Conservation (phyloP, 1,140 invertebrate species). For the Conus betulinus region DNA sequence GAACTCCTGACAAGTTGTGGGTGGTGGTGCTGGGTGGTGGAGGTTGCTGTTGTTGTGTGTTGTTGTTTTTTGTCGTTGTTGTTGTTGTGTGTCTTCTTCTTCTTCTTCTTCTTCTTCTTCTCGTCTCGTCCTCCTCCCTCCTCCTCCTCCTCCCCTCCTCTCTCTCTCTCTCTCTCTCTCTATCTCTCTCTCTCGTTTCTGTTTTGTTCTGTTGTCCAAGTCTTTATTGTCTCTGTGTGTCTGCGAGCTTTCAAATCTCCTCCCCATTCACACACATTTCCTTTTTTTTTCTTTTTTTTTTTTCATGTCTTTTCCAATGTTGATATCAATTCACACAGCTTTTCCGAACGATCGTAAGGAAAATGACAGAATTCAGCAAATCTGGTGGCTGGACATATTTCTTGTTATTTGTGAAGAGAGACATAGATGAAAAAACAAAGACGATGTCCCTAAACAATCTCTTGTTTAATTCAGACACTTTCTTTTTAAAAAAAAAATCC, state of each 20-base stretch:
- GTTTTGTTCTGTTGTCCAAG: background rate
- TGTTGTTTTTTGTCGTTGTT: background rate
- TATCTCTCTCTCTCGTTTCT: slow-evolving; percentile 16
- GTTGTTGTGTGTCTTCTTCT: background rate
- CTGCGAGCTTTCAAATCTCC: background rate
- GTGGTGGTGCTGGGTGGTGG: no score
- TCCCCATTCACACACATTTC: background rate
- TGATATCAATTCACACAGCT: no score
- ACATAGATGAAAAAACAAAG: no score
- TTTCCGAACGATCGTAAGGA: no score
- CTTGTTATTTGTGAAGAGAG: no score
- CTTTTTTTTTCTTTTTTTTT: background rate
- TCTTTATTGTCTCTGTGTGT: background rate
- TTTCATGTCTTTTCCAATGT: background rate
- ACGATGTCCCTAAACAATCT: no score
- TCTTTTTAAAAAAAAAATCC: no score
- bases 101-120: background rate
- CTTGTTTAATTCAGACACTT: no score
- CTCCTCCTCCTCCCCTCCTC: background rate
- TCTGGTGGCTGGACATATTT: no score
- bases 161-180: slow-evolving; percentile 14
- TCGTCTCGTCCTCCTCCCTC: background rate
- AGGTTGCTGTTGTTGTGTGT: no score
- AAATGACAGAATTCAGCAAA: no score
- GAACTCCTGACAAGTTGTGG: no score